phyloP scores from a whole-genome alignment of 2,113 vertebrate genomes.

The Brachionichthys hirsutus region DNA sequence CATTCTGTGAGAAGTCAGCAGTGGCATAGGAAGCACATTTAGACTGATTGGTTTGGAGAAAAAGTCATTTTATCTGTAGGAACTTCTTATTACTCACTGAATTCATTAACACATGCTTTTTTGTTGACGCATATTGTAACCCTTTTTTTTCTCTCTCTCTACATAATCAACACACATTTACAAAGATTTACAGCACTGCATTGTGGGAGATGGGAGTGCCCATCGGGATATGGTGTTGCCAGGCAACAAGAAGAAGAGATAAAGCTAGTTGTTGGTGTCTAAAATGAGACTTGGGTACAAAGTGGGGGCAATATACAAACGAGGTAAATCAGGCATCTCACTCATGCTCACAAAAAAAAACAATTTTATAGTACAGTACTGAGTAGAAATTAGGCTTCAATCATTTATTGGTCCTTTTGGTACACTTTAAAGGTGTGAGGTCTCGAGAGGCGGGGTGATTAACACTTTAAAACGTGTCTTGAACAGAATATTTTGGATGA shows the following conservation, averaged over 20 bases:
- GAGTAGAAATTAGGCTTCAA: constrained; percentile 48
- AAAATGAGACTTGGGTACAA: constrained; percentile 67
- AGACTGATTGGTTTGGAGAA: constrained; percentile 46
- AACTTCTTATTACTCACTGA: constrained; percentile 65
- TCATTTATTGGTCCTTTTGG: constrained; percentile 70
- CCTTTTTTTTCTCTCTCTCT: constrained; percentile 62
- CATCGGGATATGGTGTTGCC: constrained; percentile 68
- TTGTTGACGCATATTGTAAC: constrained; percentile 75
- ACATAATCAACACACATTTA: constrained; percentile 85
- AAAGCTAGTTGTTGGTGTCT: constrained; percentile 70
- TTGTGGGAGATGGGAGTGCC: constrained; percentile 75
- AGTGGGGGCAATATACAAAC: constrained; percentile 54
- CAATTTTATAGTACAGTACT: constrained; percentile 56
- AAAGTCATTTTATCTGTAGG: constrained; percentile 41
- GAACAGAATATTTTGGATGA: constrained; percentile 40
- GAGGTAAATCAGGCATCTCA: constrained; percentile 54
- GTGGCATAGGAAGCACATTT: constrained; percentile 68
- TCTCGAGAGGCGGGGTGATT: constrained; percentile 26
- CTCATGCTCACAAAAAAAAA: constrained; percentile 47
- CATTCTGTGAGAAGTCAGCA: constrained; percentile 62
- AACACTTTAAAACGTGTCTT: constrained; percentile 33
- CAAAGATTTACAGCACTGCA: constrained; percentile 89
- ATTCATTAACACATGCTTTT: constrained; percentile 70
- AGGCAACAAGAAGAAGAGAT: constrained; percentile 71
- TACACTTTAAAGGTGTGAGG: constrained; percentile 49